Evolutionary conservation across 1,140 invertebrate species (phyloP).

Genomic region (Anastrepha ludens): DNA sequence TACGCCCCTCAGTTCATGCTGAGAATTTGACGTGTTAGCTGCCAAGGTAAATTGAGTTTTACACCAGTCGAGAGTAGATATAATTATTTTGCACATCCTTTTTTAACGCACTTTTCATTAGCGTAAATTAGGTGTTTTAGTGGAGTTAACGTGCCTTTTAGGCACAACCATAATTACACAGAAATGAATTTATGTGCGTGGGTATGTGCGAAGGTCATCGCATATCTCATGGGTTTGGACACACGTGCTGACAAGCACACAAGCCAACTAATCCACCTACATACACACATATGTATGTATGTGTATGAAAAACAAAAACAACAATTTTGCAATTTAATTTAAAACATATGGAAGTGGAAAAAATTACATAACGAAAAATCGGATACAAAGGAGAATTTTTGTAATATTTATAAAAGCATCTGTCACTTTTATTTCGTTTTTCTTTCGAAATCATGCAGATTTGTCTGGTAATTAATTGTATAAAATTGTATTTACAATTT

Average conservation of each 20-base stretch:
- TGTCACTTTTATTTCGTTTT: neutral
- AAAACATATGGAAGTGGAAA: too few relatives aligned
- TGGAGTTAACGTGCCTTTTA: neutral
- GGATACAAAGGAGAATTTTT: neutral
- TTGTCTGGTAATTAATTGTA: neutral
- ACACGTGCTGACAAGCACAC: neutral
- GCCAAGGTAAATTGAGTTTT: neutral
- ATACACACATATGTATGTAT: neutral
- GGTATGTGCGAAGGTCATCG: neutral
- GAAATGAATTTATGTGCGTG: neutral
- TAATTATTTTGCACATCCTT: constrained; percentile 32
- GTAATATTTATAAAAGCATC: neutral
- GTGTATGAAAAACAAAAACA: neutral
- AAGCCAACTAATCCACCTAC: neutral
- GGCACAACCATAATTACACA: neutral
- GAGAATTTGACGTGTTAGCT: neutral
- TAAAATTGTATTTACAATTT: too few relatives aligned
- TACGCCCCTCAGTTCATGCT: too few relatives aligned
- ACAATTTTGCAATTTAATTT: too few relatives aligned
- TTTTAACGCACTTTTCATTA: neutral
- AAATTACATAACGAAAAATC: too few relatives aligned
- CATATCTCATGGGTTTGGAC: neutral
- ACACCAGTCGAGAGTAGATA: neutral
- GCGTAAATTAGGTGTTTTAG: constrained; percentile 12
- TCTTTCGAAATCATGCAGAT: neutral